Evolutionary conservation across 2,797 vertebrate genomes (phyloP), one percentile per base, ranked within the genome.

Genomic region (Saxicola maurus): DNA sequence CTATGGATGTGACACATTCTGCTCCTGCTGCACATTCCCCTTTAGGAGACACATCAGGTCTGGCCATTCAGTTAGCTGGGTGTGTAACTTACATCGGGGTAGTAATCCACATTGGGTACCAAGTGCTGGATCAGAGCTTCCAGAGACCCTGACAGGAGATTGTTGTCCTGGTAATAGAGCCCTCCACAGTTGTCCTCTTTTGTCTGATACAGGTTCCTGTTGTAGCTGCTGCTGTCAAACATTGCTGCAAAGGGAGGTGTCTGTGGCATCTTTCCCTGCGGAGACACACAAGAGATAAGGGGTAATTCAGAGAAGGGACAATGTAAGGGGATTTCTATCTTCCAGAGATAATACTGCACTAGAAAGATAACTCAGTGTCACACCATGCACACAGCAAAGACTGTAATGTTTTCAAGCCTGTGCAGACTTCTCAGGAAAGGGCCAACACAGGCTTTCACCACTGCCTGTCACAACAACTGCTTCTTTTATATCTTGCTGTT

Each of bases 41-140:
- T 51, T 45, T 6, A 33, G 1, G 4, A 83, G 35, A 55, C 13
- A 10, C 40, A 64, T 28, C 25, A 59, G 43, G 30, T 45, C 25
- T 10, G 67, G 56, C 23, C 49, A 35, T 38, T 35, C 35, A 77
- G 51, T 48, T 59, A 81, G 37, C 35, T 31, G 24, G 28, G 28
- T 16, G 27, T 46, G n/a, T 10, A 86, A 97, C 99, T 97, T 97
- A 99, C 99, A 77, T 99, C 99, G 10, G 99, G 99, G 78, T 99
- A 99, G 95, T 99, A 99, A 90, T 99, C 98, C 24, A 98, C 96
- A 1, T 95, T 98, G 13, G 99, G 99, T 69, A 99, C 98, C 87
- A 99, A 95, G 96, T 99, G 99, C 79, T 98, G 98, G 87, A 99
- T 98, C 87, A 99, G 98, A 55, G 98, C 98, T 97, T 99, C 99